Evolutionary conservation across 2,113 vertebrate species (phyloP).

Genomic region (Spea bombifrons): DNA sequence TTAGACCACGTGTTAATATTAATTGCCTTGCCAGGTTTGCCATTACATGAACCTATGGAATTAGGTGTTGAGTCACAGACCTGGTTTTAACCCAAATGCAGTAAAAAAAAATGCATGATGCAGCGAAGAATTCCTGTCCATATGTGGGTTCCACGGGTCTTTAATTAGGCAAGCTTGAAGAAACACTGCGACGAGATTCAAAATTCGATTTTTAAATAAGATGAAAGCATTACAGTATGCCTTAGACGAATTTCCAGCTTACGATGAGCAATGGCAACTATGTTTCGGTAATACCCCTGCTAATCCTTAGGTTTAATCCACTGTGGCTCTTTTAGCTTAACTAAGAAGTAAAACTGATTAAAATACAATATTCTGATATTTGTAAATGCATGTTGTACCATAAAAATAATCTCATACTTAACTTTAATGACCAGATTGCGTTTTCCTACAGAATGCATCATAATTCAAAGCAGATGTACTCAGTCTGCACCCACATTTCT

Average conservation of each 20-base stretch:
- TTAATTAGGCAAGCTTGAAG: constrained; percentile 6
- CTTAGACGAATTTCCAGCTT: constrained; percentile 21
- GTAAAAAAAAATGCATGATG: too few species aligned
- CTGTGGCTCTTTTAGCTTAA: constrained; percentile 38
- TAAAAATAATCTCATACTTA: constrained; percentile 24
- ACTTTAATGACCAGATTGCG: constrained; percentile 30
- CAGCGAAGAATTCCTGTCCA: too few species aligned
- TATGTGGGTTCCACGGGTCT: background rate
- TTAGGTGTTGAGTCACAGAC: too few species aligned
- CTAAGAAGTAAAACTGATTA: constrained; percentile 40
- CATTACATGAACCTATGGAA: too few species aligned
- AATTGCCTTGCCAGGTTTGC: too few species aligned
- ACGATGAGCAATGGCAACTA: constrained; percentile 30
- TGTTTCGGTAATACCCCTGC: constrained; percentile 33
- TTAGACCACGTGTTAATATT: too few species aligned
- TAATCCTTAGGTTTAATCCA: constrained; percentile 36
- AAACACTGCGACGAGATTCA: background rate
- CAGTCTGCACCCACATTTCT: background rate
- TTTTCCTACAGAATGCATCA: constrained; percentile 1
- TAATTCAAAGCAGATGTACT: constrained; percentile 21
- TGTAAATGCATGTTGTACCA: constrained; percentile 29
- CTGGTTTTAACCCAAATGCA: too few species aligned
- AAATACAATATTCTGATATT: constrained; percentile 36
- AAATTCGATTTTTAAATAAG: constrained; percentile 29
- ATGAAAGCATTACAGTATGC: constrained; percentile 15